Conservation (phyloP, 2,888 invertebrate genomes). For the Geotrupes spiniger region DNA sequence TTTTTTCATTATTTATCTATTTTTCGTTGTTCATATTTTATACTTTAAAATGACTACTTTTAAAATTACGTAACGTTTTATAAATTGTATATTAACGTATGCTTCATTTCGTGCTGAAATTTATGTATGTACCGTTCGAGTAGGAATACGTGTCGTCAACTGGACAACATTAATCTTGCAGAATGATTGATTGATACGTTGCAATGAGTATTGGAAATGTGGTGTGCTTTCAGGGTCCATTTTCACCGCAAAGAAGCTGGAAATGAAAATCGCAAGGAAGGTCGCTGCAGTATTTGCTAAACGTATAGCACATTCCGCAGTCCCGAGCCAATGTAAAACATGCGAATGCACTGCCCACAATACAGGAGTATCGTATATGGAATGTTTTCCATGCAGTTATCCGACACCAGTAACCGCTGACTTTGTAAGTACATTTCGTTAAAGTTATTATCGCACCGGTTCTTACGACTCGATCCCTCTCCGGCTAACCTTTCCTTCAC, state of each 20-base stretch:
- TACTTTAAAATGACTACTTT: too few relatives aligned
- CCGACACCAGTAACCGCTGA: slow-evolving; percentile 52
- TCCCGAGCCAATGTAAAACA: slow-evolving; percentile 59
- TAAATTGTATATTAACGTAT: too few relatives aligned
- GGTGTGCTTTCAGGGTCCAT: slow-evolving; percentile 52
- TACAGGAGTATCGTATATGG: slow-evolving; percentile 63
- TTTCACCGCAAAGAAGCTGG: slow-evolving; percentile 61
- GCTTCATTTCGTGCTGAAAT: too few relatives aligned
- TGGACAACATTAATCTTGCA: slow-evolving; percentile 30
- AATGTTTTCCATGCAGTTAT: slow-evolving; percentile 62
- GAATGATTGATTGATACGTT: slow-evolving; percentile 29
- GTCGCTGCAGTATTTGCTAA: slow-evolving; percentile 66
- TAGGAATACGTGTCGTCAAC: slow-evolving; percentile 28
- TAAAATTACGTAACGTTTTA: too few relatives aligned
- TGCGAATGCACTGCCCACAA: slow-evolving; percentile 70
- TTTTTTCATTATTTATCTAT: too few relatives aligned
- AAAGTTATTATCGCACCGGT: slow-evolving; percentile 8
- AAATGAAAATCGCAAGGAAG: slow-evolving; percentile 58
- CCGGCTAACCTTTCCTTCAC: slow-evolving; percentile 29
- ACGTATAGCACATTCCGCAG: slow-evolving; percentile 62
- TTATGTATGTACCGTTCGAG: slow-evolving; percentile 8
- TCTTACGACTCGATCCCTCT: slow-evolving; percentile 10
- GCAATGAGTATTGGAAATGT: slow-evolving; percentile 10
- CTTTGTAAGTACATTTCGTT: slow-evolving; percentile 48
- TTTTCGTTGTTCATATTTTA: too few relatives aligned